Base-by-base conservation (phyloP, 92 coral and sea anemone species). In the Palythoa grandiflora region DNA sequence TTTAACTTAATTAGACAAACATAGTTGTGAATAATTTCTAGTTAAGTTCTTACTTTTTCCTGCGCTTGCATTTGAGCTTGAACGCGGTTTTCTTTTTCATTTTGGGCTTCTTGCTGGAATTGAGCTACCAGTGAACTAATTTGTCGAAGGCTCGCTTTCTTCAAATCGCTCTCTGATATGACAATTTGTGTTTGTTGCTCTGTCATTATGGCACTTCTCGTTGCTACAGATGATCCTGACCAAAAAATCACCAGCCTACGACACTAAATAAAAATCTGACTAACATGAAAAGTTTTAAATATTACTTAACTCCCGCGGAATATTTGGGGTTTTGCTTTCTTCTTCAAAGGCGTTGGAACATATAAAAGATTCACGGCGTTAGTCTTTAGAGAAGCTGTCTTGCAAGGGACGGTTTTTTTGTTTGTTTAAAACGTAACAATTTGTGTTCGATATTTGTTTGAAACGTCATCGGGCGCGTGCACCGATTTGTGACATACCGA, bases 51-150 rank as follows among this genome's bases (percentile, higher is more conserved):
- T 19, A 94, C 98, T 92, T 94, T 94, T 87, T 94, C 98, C 66
- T 75, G 89, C 61, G 91, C 94, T 63, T 92, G 91, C 14, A 94
- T 81, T 60, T 94, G 96, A 11, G 94, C 95, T 15, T 88, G 83
- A 54, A 91, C 83, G 52, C 98, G 94, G 76, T 83, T 93, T 87
- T 94, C 94, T 66, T 93, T 94, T 76, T 94, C 98, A 52, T 90
- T 87, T 75, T 93, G 89, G 11, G 98, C 98, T 60, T 94, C 95
- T 19, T 84, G 84, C 73, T 94, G 98, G 84, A 90, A 94, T 83
- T 93, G 93, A 16, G 94, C 95, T 65, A 94, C 94, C 78, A 94
- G 90, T 20, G 98, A 94, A 88, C 98, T 94, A 48, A 90, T 90
- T 84, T 91, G 94, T 73, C 85, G 91, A 39, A 90, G 39, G 57